phyloP scores from a whole-genome alignment of 2,113 vertebrate species.

The Pterophyllum scalare region DNA sequence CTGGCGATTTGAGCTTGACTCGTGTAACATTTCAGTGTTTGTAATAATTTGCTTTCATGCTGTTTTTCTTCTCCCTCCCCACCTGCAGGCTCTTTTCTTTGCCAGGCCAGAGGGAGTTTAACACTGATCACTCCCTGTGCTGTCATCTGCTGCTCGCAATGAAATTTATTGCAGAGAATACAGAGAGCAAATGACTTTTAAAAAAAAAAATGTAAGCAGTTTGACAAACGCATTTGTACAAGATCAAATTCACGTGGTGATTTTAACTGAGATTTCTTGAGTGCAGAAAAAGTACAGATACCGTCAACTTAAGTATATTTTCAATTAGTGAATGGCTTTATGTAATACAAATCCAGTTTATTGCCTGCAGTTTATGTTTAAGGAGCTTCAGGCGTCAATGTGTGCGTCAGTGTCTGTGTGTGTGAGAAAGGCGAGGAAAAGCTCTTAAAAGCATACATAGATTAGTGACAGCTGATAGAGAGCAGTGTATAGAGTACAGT shows the following conservation, averaged over 20 bases:
- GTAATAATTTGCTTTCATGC: constrained; percentile 16
- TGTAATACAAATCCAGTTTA: constrained; percentile 27
- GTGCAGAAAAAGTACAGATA: not conserved
- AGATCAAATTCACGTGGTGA: not conserved
- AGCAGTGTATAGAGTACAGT: constrained; percentile 17
- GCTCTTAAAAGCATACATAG: not conserved
- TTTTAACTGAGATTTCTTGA: not conserved
- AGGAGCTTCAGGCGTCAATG: constrained; percentile 18
- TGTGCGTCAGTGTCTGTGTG: constrained; percentile 13
- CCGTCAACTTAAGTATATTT: not conserved
- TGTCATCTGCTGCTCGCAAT: constrained; percentile 39
- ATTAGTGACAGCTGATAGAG: constrained; percentile 43
- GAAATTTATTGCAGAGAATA: constrained; percentile 7
- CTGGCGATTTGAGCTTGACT: not conserved
- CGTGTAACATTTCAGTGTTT: not conserved
- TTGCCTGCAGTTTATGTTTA: constrained; percentile 9
- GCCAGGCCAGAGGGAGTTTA: constrained; percentile 22
- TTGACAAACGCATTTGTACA: too few species aligned
- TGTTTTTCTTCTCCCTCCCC: constrained; percentile 4
- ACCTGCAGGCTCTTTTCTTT: constrained; percentile 52
- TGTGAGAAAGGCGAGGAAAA: not conserved
- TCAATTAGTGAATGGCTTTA: not conserved
- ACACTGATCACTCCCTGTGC: constrained; percentile 48
- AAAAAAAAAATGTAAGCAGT: not conserved
- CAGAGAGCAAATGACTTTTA: not conserved